Evolutionary conservation across 2,888 invertebrate species (phyloP).

Genomic region (Archips xylosteana): DNA sequence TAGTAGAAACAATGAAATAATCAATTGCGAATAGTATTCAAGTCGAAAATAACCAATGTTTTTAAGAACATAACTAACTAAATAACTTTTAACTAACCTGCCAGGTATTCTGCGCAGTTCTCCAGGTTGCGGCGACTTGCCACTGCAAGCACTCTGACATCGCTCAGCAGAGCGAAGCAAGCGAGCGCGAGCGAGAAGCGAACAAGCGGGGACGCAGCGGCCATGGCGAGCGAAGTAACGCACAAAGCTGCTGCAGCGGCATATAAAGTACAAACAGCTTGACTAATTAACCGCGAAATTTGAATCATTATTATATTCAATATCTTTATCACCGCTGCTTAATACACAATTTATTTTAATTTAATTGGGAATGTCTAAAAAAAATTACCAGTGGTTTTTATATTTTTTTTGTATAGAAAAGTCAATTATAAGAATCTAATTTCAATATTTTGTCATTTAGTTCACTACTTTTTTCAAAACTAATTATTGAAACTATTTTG

Average conservation of each 20-base stretch:
- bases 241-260: background rate
- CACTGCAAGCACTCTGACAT: background rate
- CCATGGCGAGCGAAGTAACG: constrained; percentile 3
- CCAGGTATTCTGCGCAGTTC: background rate
- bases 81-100: background rate
- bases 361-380: too few species aligned
- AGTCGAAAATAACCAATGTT: too few species aligned
- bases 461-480: too few species aligned
- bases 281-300: background rate
- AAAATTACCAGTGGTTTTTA: too few species aligned
- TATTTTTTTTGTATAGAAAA: too few species aligned
- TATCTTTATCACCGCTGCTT: background rate
- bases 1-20: too few species aligned
- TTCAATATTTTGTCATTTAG: too few species aligned
- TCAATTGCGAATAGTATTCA: too few species aligned
- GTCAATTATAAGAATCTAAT: too few species aligned
- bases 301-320: background rate
- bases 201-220: background rate
- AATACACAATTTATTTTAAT: too few species aligned
- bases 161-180: constrained; percentile 4
- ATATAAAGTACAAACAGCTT: background rate
- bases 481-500: too few species aligned
- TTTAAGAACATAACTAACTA: background rate
- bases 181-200: constrained; percentile 3
- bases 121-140: background rate